These are phyloP conservation scores for Perognathus longimembris DNA, from an alignment of 2,113 vertebrate genomes.

Conservation along the genomic window DNA sequence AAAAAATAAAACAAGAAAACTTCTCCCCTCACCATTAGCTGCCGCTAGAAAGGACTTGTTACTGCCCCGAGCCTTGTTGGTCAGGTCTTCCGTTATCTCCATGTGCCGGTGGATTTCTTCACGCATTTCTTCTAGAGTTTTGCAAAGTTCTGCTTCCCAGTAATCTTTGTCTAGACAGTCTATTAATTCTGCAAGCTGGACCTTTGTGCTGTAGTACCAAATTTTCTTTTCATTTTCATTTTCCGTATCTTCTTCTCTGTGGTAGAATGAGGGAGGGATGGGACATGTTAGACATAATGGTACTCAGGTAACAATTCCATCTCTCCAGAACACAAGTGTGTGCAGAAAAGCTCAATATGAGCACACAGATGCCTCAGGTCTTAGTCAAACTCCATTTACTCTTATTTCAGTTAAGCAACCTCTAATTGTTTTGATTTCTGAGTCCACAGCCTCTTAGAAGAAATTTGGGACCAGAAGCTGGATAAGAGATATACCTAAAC, in stretches of 20 bases:
- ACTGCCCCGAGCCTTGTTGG: conserved; percentile 95
- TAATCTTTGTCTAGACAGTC: conserved; percentile 94
- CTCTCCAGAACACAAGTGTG: not conserved
- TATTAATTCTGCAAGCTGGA: conserved; percentile 93
- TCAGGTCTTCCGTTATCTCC: conserved; percentile 97
- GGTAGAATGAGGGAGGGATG: conserved; percentile 43
- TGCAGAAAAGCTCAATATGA: not conserved
- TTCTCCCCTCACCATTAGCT: conserved; percentile 91
- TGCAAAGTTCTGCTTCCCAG: conserved; percentile 96
- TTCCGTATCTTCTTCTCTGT: conserved; percentile 95
- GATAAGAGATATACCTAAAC: not conserved
- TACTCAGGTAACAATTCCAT: not conserved
- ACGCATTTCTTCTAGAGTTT: conserved; percentile 94
- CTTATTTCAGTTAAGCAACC: conserved; percentile 17
- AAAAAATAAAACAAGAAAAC: conserved; percentile 40
- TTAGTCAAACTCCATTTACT: not conserved
- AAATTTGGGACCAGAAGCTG: conserved; percentile 1
- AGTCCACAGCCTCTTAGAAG: not conserved
- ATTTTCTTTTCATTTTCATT: conserved; percentile 93
- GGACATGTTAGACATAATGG: conserved; percentile 21
- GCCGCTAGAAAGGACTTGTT: conserved; percentile 95
- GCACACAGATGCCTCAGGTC: not conserved
- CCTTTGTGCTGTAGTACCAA: conserved; percentile 98
- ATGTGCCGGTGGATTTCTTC: conserved; percentile 96
- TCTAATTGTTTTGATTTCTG: conserved; percentile 45